Base-by-base conservation (phyloP, 2,797 vertebrate species). In the Micropoecilia bifurca region DNA sequence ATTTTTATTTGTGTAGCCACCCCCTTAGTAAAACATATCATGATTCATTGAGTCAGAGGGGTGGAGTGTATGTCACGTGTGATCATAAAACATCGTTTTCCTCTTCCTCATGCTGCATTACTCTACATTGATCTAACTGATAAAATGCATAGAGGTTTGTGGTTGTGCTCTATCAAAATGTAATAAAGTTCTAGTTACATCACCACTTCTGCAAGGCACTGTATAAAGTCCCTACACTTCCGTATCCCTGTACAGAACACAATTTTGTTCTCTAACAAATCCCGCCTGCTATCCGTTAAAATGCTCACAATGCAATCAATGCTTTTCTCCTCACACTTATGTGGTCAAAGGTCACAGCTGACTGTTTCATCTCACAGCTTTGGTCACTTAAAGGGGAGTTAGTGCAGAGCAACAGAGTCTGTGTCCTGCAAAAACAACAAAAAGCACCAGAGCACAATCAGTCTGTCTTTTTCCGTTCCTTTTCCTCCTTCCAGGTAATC, bases 401-500 rank as follows among this genome's bases (percentile, higher is more conserved):
- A 4, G 5, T 0, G 30, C 7, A 63, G 25, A 75, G 66, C 68
- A 41, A 53, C 33, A 39, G 77, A 18, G 72, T 82, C 82, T 73
- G 46, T 12, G 50, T 43, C n/a, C 7, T 77, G 47, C 47, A 50
- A 48, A 48, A 50, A 20, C 5, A 20, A 20, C 2, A 33, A 79
- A 78, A 61, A 79, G 6, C 79, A 63, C 69, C 5, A 5, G 53
- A 30, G 73, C 33, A 57, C 30, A 25, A 79, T 92, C 93, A 99
- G 87, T 97, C 96, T 7, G 93, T 96, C 87, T 97, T 97, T 91
- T 95, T 92, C 30, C 90, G 91, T 55, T 90, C 92, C 83, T 96
- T 96, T 78, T 96, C 93, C 81, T 96, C 95, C 73, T 96, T 96
- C 76, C 98, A 97, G 47, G 79, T 96, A 80, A 99, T 95, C 79